phyloP scores from a whole-genome alignment of 2,113 vertebrate species.

The Xiphophorus hellerii region DNA sequence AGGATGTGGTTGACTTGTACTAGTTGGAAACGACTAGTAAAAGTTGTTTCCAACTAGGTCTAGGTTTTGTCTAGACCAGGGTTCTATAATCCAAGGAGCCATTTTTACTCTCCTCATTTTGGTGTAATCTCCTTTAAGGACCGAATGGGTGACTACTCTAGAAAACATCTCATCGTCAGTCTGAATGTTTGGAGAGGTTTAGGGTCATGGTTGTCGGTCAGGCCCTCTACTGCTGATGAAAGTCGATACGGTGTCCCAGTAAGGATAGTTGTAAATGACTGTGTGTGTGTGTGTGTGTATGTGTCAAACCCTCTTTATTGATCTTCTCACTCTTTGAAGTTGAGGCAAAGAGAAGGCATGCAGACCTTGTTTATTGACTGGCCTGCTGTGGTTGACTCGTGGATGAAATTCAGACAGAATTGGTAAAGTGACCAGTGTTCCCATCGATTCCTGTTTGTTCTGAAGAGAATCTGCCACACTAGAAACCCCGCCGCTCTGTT shows the following conservation, averaged over 20 bases:
- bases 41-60: no score
- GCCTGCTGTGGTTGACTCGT: conserved; percentile 62
- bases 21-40: no score
- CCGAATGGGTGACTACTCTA: background rate
- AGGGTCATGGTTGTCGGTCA: background rate
- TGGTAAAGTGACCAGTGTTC: conserved; percentile 56
- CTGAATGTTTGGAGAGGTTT: background rate
- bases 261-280: conserved; percentile 11
- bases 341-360: conserved; percentile 55
- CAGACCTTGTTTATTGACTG: conserved; percentile 67
- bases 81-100: no score
- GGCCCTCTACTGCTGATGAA: background rate
- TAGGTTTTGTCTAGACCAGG: no score
- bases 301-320: conserved; percentile 55
- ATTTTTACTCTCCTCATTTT: no score
- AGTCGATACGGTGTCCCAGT: background rate
- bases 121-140: no score
- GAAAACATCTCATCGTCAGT: background rate
- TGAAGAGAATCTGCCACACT: conserved; percentile 44
- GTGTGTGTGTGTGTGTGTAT: conserved; percentile 1
- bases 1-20: no score
- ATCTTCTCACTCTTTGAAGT: conserved; percentile 68
- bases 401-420: conserved; percentile 71
- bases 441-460: conserved; percentile 63
- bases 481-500: conserved; percentile 26